Evolutionary conservation across 2,113 vertebrate species (phyloP), one percentile per base, ranked within the genome.

Genomic region (Ivindomyrus marchei): DNA sequence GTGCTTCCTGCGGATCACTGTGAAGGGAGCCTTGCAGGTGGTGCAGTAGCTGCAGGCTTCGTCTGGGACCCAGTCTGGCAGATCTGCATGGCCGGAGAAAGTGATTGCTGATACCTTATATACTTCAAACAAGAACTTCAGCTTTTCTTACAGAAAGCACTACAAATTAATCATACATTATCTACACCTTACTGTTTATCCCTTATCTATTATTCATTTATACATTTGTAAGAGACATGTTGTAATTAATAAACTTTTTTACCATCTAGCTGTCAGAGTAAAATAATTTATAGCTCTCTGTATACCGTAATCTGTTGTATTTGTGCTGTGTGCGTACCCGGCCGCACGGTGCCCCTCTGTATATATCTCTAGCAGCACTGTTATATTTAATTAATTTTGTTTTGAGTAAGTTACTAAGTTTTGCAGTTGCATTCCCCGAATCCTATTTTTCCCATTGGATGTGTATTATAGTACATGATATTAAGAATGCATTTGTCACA

Each of bases 51-150:
- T 97, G 88, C 98, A 99, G 91, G 95, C 98, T 94, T 99, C 98
- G 91, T 99, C 98, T 0, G 98, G 98, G 50, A 99, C 98, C 98
- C 98, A 99, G 91, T 99, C 98, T 24, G 98, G 98, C 91, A 98
- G 98, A 92, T 99, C 98, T 99, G 94, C 89, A 93, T 56, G 89
- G 91, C 89, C 90, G 13, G 21, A 88, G 36, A 88, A n/a, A 85
- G 8, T n/a, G 21, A 4, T 10, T 24, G 15, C 83, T 7, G 42
- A 85, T 42, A 19, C 39, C 36, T 24, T 27, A 4, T 3, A 52
- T 19, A 50, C 83, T 49, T 42, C 74, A 77, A 36, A 77, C 15
- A 15, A 39, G 36, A 77, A 77, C 31, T 6, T 77, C 31, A 77
- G 70, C 31, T 77, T 39, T 39, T 77, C 27, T 39, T 27, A 10